Base-by-base conservation (phyloP, 2,888 invertebrate species). In the Brachypalpus laphriformis region DNA sequence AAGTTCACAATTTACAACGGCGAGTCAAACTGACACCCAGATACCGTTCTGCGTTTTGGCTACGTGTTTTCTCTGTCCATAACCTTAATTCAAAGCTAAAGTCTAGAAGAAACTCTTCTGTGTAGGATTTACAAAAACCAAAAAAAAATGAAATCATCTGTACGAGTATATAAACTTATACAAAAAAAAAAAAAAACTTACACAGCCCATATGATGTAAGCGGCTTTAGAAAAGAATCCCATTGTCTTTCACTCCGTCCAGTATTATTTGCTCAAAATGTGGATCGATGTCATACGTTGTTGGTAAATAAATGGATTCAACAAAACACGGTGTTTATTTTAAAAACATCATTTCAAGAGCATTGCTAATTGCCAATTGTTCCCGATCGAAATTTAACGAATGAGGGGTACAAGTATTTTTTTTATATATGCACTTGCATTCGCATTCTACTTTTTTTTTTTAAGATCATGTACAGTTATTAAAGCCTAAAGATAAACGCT, bases 141-240 rank as follows among this genome's bases (percentile, higher is more conserved):
- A 40, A 40, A 40, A 8, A 3, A 37, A 37, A 6, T 1, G 5
- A 66, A 34, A 49, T 8, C 18, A 65, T n/a, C 9, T 20, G 9
- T 16, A 22, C 1, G 25, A 11, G 9, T 16, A 22, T 4, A 40
- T 14, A 56, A 56, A 59, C 11, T 34, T 11, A 54, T 51, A 7
- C n/a, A 16, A n/a, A 74, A 51, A 61, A 7, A 59, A 45, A 34
- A 45, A 40, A 61, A 87, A 85, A 95, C 96, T 96, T 93, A 96
- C 96, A 96, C 95, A 93, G 95, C 95, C 94, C 95, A 96, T 91
- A 96, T 94, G 91, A 96, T 95, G 92, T 95, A 95, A 88, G 96
- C 94, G 82, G 95, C 95, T 92, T 96, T 96, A 81, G 95, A 95
- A 89, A 96, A 94, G 91, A 95, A 95, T 89, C 96, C 96, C 95